Evolutionary conservation across 2,797 vertebrate species (phyloP), one percentile per base, ranked within the genome.

Genomic region (Pangasius larnaudii): DNA sequence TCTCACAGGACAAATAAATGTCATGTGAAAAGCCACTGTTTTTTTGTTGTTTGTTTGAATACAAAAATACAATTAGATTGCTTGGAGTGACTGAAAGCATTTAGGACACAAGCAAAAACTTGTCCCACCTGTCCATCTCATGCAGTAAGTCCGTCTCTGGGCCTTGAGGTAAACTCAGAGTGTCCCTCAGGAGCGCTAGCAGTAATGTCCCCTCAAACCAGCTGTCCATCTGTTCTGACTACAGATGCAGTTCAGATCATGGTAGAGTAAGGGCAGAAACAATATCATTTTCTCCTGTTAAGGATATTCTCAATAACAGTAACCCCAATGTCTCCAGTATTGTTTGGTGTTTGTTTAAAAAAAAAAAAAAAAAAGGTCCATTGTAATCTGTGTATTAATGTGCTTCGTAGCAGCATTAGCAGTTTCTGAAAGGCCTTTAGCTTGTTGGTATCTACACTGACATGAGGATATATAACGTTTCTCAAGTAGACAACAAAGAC

Each of bases 111-210:
- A 63, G 24, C 27, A 10, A 19, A 51, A 33, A 56, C 33, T 16
- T 71, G 63, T 78, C 95, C 95, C 84, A 99, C 98, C 96, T 97
- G 92, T 99, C 98, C 91, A 98, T 97, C 53, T 94, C 94, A 84
- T 97, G 95, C 14, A 99, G 95, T 90, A 99, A 94, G 89, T 96
- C 93, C 3, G 95, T 98, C 92, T 98, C 95, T 36, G 96, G 94
- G 30, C 96, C 97, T 92, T 97, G 96, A 87, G 97, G 97, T 89
- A 98, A 96, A 90, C 87, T 90, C 42, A 99, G 92, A 18, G 96
- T 96, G 88, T 96, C 93, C 78, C 93, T 94, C 85, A 99, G 90
- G 92, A 99, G 92, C 0, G 96, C 93, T 84, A 96, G 86, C 30
- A 99, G 88, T 49, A 95, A 95, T 42, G 91, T 92, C 72, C 97